Evolutionary conservation across 2,797 vertebrate genomes (phyloP).

Genomic region (Anniella stebbinsi): DNA sequence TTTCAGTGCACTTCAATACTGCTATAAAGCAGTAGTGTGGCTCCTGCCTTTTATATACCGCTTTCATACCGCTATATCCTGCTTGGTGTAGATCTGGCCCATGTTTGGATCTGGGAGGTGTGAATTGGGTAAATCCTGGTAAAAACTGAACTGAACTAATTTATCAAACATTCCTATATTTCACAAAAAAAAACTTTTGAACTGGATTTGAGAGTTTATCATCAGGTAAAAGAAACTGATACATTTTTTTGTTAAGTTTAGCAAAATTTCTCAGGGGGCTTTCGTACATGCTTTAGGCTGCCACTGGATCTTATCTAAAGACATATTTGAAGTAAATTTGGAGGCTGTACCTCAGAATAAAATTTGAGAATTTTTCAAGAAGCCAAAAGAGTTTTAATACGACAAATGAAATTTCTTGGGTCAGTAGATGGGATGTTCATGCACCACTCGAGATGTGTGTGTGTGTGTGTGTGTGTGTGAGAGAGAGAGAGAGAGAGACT

Average conservation of each 20-base stretch:
- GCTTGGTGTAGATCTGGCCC: too few relatives aligned
- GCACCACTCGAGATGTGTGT: background rate
- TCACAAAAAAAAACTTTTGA: background rate
- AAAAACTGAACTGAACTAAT: too few relatives aligned
- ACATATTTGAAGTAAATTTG: background rate
- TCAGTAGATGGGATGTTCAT: too few relatives aligned
- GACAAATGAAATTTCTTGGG: background rate
- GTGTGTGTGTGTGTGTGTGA: background rate
- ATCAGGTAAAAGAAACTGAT: background rate
- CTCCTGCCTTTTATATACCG: too few relatives aligned
- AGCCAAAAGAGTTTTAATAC: background rate
- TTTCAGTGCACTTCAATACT: too few relatives aligned
- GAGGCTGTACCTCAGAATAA: background rate
- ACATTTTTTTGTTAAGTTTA: background rate
- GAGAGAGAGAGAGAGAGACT: background rate
- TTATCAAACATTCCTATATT: background rate
- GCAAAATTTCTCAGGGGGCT: background rate
- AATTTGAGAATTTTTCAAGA: background rate
- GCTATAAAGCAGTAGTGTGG: too few relatives aligned
- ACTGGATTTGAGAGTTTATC: background rate
- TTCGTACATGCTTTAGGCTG: background rate
- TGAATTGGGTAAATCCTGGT: too few relatives aligned
- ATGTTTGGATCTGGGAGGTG: too few relatives aligned
- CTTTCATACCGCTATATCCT: too few relatives aligned
- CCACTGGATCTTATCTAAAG: background rate